Evolutionary conservation across 2,888 invertebrate species (phyloP), one percentile per base, ranked within the genome.

Genomic region (Cheilosia pagana): DNA sequence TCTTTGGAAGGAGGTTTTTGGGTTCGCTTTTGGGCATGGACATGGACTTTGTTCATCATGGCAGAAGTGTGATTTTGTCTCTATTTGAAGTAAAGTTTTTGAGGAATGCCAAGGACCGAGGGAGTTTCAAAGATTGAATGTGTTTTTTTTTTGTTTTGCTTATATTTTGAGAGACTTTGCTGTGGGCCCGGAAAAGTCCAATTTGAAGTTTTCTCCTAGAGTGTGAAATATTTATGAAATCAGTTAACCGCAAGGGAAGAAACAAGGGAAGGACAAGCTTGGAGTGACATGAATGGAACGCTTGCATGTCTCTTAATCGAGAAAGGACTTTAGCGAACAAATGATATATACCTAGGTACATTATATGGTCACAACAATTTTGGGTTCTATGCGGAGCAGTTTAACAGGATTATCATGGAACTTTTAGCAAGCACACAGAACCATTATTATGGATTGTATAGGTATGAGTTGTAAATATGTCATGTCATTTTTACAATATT

Each of bases 201-300:
- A 68, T 83, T 63, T 57, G 23, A 78, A 83, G 68, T 79, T 74
- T 72, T 19, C 50, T 25, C 35, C 52, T 59, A 48, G 67, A 57
- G 50, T 74, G 63, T 62, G 57, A 60, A 79, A 70, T 65, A 79
- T 83, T 83, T 68, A 83, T 78, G 23, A 12, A 12, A 41, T 43
- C 59, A 71, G 78, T 48, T 71, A 23, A 39, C 65, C 67, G 39
- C 43, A 53, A 60, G 31, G 50, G 23, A 19, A 52, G 55, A 62
- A 76, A 81, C 74, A 79, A 79, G 67, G 16, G 75, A n/a, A n/a
- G 53, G 48, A 68, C 31, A 19, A 65, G 48, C 48, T 74, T 67
- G 55, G 63, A 50, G 63, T 63, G 50, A 57, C 39, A 63, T n/a
- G 41, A 55, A 60, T 43, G 62, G 50, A 60, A 55, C 60, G 60